Base-by-base conservation (phyloP, 2,113 vertebrate species). In the Glaucidium brasilianum region DNA sequence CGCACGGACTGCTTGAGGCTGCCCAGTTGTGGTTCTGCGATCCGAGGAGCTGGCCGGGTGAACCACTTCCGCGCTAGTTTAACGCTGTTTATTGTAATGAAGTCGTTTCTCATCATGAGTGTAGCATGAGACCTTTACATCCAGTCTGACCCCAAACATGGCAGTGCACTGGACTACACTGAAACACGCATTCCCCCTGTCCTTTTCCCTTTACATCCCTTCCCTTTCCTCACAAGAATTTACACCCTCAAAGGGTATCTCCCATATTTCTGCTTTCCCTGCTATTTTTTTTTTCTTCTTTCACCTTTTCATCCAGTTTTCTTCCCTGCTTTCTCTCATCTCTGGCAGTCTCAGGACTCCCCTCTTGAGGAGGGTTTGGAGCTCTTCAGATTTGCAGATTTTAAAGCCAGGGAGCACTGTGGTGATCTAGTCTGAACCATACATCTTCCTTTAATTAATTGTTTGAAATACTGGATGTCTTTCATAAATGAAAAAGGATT, bases 81-180 rank as follows among this genome's bases (percentile, higher is more conserved):
- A 47, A 43, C 23, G 11, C 21, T 41, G 2, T 39, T 63, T 39
- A 12, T 60, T 80, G 27, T n/a, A 32, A 25, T 11, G 34, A 62
- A 35, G 32, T 71, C 4, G 7, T 20, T 59, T 64, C 17, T 43
- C 12, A 3, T 26, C 15, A 8, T 47, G 43, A 23, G 10, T 3
- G 21, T 1, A 30, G 58, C 76, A 11, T 3, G 21, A 62, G 55
- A 58, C 19, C 11, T 29, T 74, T 11, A 18, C 11, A 39, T 13
- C 3, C 2, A 37, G 27, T 8, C 72, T 41, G 55, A 80, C 58
- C 34, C 20, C 66, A 52, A 62, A 71, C 0, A 5, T 2, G 1
- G 1, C 16, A n/a, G n/a, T 1, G 55, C 20, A 5, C 53, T 12
- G 56, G 21, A 72, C 21, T 21, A 25, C 0, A 1, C 26, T 10